Base-by-base conservation (phyloP, 2,888 invertebrate genomes). In the Hirtodrosophila alboralis region DNA sequence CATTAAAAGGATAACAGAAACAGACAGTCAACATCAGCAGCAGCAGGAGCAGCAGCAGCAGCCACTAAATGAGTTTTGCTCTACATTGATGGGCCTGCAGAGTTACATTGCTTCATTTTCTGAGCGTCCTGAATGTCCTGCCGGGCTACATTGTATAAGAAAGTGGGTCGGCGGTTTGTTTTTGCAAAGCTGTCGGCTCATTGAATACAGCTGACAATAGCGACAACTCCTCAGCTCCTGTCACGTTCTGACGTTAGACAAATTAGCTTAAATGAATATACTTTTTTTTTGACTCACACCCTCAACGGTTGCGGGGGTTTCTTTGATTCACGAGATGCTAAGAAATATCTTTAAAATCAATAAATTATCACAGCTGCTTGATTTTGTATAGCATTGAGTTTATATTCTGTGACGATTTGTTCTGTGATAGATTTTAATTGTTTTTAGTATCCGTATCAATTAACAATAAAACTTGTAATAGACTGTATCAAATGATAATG, bases 101-200 rank as follows among this genome's bases (percentile, higher is more conserved):
- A 41, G 41, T 37, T 44, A 33, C 16, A 40, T 47, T 23, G 26
- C 43, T 49, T 51, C 41, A 33, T 57, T 26, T 60, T 34, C 65
- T 49, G 16, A 10, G 18, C 47, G 21, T 51, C 40, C 52, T 47
- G 30, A 27, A 52, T 56, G 40, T 40, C 26, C 44, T 56, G 14
- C 21, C 37, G 34, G 1, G 18, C 30, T 12, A 54, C 60, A 79
- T 79, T 81, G 81, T 78, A 44, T 33, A 18, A 18, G 54, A 79
- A 84, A 83, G 79, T 83, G 77, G 85, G 83, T 63, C 72, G 83
- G 63, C 70, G 79, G 75, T 75, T 74, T 84, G 79, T 83, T 84
- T 56, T 73, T 60, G 59, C 68, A 75, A 75, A 75, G 76, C 68
- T 79, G 78, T 79, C 70, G 28, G 41, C 52, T 53, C 65, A 61